phyloP scores from a whole-genome alignment of 2,113 vertebrate genomes.

The Romanogobio albipinnatus region DNA sequence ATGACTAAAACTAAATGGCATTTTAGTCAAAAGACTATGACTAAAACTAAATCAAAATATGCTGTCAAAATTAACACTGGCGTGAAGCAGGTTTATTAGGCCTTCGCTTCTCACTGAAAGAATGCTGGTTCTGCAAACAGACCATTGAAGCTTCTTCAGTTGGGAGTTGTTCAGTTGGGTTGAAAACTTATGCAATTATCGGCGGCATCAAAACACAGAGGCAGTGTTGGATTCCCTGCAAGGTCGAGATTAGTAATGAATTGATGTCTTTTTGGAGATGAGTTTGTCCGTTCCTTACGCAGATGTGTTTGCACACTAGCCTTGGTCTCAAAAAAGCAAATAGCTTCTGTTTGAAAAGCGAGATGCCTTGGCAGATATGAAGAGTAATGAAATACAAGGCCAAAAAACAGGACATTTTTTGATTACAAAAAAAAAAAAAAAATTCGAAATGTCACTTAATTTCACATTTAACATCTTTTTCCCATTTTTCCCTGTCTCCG shows the following conservation, averaged over 20 bases:
- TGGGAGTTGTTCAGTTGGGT: neutral
- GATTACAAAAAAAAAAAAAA: neutral
- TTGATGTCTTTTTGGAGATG: constrained; percentile 23
- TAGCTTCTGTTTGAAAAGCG: constrained; percentile 16
- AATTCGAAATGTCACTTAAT: neutral
- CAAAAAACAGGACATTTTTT: neutral
- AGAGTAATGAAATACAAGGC: neutral
- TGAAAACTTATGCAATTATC: constrained; percentile 8
- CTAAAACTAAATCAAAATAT: too few species aligned
- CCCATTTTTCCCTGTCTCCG: neutral
- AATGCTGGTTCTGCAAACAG: neutral
- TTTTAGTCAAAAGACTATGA: too few species aligned
- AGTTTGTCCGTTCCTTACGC: neutral
- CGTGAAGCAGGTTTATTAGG: neutral
- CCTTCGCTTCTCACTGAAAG: neutral
- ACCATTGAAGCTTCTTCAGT: neutral
- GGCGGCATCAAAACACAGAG: constrained; percentile 5
- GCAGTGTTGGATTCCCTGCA: neutral
- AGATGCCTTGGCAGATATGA: neutral
- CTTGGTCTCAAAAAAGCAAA: neutral
- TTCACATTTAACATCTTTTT: neutral
- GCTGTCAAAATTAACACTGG: too few species aligned
- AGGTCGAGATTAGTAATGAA: constrained; percentile 10
- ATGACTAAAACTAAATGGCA: too few species aligned
- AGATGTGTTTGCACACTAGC: constrained; percentile 22